Base-by-base conservation (phyloP, 2,888 invertebrate species). In the Mechanitis messenoides region DNA sequence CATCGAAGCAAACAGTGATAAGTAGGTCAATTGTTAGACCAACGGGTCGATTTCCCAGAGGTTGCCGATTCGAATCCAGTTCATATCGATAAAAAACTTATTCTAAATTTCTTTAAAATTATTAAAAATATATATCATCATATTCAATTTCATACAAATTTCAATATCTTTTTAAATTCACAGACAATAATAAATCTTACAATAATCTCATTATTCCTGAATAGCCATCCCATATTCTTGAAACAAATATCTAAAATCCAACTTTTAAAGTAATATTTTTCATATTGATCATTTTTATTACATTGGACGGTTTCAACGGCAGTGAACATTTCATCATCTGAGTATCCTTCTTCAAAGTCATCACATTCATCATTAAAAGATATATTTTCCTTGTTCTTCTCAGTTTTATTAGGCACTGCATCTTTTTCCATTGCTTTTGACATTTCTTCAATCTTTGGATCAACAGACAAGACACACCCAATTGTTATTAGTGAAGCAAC, bases 401-500 rank as follows among this genome's bases (percentile, higher is more conserved):
- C 66, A 58, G 65, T 71, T 74, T 73, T 81, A n/a, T 68, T 64
- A 56, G 75, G 68, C 4, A 74, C 72, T 50, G 79, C 69, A 65
- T 87, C 84, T 79, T 91, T 87, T 68, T 91, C 89, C 68, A 93
- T 83, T n/a, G 92, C 85, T 71, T 83, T 88, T 1, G 91, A 77
- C 54, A 94, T 92, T 85, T 95, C 95, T 2, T 91, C 83, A 0
- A 93, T 90, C 55, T 92, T 87, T 0, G 94, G 93, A 61, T 94
- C 92, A 0, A 92, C 83, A 0, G 93, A 92, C 54, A 95, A 83
- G 53, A 95, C 84, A 72, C 94, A 93, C 42, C 95, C 95, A 77
- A 95, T 92, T 33, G 94, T 93, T 67, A 94, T 93, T 55, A 96
- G 74, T 0, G 94, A 93, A 2, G 93, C 93, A 0, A 95, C 94